Percentiles rank a stretch among this genome's conserved stretches.
Conservation (phyloP, 2,888 invertebrate species). For the Heliconius erato region DNA sequence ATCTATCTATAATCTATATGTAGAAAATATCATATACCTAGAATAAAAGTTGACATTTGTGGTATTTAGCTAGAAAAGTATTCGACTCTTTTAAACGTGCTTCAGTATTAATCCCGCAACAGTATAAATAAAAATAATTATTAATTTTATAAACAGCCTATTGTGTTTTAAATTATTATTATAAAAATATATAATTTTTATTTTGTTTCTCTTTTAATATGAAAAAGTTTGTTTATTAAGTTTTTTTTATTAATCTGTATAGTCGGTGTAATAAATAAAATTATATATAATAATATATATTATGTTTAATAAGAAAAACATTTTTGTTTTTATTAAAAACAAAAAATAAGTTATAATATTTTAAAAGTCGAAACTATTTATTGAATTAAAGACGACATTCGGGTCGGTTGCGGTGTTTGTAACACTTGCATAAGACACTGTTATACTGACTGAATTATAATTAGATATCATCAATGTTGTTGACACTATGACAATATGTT, state of each 20-base stretch:
- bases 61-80: too few species aligned
- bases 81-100: too few species aligned
- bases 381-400: conserved; percentile 40
- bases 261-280: not conserved
- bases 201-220: not conserved
- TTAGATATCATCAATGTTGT: conserved; percentile 43
- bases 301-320: not conserved
- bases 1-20: not conserved
- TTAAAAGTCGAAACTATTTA: not conserved
- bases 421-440: conserved; percentile 72
- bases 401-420: conserved; percentile 56
- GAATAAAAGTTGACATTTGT: not conserved
- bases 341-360: not conserved
- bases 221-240: too few species aligned
- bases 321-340: not conserved
- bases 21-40: not conserved
- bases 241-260: not conserved
- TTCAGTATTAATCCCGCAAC: too few species aligned
- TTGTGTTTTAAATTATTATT: not conserved
- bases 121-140: not conserved
- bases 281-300: too few species aligned
- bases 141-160: not conserved
- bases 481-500: not conserved
- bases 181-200: too few species aligned
- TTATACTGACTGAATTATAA: conserved; percentile 67